Base-by-base conservation (phyloP, 2,888 invertebrate genomes). In the Therioaphis trifolii region DNA sequence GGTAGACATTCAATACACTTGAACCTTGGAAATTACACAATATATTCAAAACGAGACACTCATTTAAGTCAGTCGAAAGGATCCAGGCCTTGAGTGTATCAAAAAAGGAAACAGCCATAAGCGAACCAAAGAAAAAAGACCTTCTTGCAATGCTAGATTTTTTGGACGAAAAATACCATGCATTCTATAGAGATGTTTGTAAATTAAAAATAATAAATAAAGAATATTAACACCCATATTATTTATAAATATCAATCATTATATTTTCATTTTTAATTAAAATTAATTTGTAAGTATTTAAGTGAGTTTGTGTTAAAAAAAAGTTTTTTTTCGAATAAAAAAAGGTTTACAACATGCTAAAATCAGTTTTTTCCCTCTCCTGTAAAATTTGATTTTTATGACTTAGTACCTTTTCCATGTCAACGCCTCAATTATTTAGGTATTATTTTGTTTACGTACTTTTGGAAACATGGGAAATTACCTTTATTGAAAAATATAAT, bases 151-250 rank as follows among this genome's bases (percentile, higher is more conserved):
- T 27, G 29, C 15, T 61, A 61, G 61, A 61, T 61, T 27, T 61
- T 61, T 61, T 61, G 27, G 61, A 61, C 27, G 61, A 61, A 61
- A 61, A 61, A 61, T 61, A 61, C 27, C 61, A 61, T 61, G 61
- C 24, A 61, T 61, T 61, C 52, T n/a, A 52, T 52, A 18, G n/a
- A 52, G 52, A 52, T 52, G 52, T 52, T 52, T 52, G 52, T 52
- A n/a, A 52, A 52, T 52, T n/a, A 52, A 52, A 52, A 52, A 52
- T 52, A 52, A 52, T 5, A 15, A 49, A 49, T 49, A 49, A 49
- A 49, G 46, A 49, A 52, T n/a, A 52, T 52, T 52, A n/a, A n/a
- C n/a, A 52, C 52, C 3, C 52, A 52, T 52, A 52, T 52, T 52
- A 52, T 52, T 52, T 52, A 52, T 52, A 52, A 52, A 52, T 52